Evolutionary conservation across 2,113 vertebrate species (phyloP), one percentile per base, ranked within the genome.

Genomic region (Esox niger): DNA sequence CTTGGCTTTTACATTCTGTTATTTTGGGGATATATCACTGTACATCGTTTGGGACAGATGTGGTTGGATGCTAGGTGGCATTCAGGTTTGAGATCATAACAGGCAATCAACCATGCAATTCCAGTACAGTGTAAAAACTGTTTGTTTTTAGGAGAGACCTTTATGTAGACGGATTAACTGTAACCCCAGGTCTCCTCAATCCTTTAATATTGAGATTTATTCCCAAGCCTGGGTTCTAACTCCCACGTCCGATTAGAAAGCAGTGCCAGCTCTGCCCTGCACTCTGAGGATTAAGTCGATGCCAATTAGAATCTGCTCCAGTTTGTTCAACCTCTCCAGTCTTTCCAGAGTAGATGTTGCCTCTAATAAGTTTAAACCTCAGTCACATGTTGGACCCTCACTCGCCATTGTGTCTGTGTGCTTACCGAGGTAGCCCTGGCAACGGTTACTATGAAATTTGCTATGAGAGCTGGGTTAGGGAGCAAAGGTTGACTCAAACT

Each of bases 341-440:
- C 66, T 78, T 17, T 26, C 26, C 63, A 57, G 33, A 59, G 54
- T 33, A 6, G 30, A 33, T 55, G 56, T 70, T 66, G 57, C 17
- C 69, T 60, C 61, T 61, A 49, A 75, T 82, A 75, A 80, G 82
- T 81, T n/a, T 78, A 63, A 56, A 62, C 62, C 25, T 64, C 21
- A 63, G 63, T 80, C 75, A 75, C 71, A 69, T 66, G 75, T 62
- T 64, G 64, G 20, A 57, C 69, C 66, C 64, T 26, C 43, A 63
- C 64, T 64, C 63, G 20, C 77, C 66, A 75, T 76, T 81, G 73
- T 74, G 79, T 77, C 78, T 54, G 31, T 43, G 62, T 29, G 26
- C 71, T 30, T 81, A 49, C 25, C 38, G 38, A 56, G 62, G 76
- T 82, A 76, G 76, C 84, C 74, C 70, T 82, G 79, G 73, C 54